Evolutionary conservation across 2,888 invertebrate species (phyloP).

Genomic region (Drosophila bunnanda): DNA sequence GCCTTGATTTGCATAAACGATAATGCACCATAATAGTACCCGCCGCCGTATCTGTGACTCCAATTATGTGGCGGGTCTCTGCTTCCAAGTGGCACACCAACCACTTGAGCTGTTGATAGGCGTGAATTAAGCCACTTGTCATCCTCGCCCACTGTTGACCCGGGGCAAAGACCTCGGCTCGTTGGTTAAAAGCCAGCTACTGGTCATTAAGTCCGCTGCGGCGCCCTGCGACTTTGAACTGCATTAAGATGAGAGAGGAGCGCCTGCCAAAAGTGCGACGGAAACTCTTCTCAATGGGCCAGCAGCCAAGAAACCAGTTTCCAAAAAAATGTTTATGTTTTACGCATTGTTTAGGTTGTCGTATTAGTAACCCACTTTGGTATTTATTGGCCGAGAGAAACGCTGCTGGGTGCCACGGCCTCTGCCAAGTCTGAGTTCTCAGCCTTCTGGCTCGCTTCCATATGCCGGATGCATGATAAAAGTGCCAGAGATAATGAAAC

Average conservation of each 20-base stretch:
- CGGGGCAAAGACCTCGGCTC: slow-evolving; percentile 45
- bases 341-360: slow-evolving; percentile 43
- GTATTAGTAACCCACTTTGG: slow-evolving; percentile 69
- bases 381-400: slow-evolving; percentile 64
- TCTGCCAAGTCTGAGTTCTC: not conserved
- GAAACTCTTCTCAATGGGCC: slow-evolving; percentile 15
- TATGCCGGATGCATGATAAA: not conserved
- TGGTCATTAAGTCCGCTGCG: slow-evolving; percentile 13
- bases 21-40: slow-evolving; percentile 34
- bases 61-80: slow-evolving; percentile 9
- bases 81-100: slow-evolving; percentile 25
- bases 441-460: not conserved
- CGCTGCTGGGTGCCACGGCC: slow-evolving; percentile 30
- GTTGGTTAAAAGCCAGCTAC: slow-evolving; percentile 5
- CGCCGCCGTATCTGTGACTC: slow-evolving; percentile 11
- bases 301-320: slow-evolving; percentile 29
- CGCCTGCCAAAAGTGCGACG: slow-evolving; percentile 17
- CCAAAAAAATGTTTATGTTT: slow-evolving; percentile 56
- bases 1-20: slow-evolving; percentile 48
- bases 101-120: slow-evolving; percentile 67
- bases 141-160: slow-evolving; percentile 49
- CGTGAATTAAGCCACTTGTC: slow-evolving; percentile 53
- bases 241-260: slow-evolving; percentile 22
- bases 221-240: slow-evolving; percentile 46
- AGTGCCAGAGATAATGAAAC: slow-evolving; percentile 1